Conservation (phyloP, 2,888 invertebrate genomes). For the Tetranychus truncatus region DNA sequence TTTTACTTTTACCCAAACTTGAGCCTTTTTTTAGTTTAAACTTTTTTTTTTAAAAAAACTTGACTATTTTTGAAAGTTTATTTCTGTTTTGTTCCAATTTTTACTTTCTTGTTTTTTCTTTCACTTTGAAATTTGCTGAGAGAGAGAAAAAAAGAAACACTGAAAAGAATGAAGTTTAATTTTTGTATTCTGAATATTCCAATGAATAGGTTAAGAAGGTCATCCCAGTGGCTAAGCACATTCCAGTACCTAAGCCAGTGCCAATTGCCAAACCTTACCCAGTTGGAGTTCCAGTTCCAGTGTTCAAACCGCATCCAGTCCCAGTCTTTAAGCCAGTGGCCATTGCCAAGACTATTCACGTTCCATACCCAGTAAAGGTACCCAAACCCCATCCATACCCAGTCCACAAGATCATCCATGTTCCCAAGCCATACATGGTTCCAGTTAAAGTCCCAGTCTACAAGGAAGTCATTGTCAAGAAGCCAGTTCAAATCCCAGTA, state of each 20-base stretch:
- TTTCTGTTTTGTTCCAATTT: not conserved
- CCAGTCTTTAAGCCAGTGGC: conserved; percentile 28
- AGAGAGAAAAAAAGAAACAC: too few relatives aligned
- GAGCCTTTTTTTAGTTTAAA: too few relatives aligned
- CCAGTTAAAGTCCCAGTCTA: conserved; percentile 28
- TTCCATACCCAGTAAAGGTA: conserved; percentile 28
- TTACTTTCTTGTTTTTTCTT: not conserved
- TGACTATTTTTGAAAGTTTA: too few relatives aligned
- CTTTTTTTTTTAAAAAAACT: too few relatives aligned
- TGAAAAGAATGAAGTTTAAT: too few relatives aligned
- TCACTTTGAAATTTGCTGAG: not conserved
- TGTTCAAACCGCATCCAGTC: conserved; percentile 27
- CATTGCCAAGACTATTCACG: conserved; percentile 26
- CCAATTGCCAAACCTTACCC: conserved; percentile 27
- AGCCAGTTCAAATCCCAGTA: conserved; percentile 28
- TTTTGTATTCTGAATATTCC: not conserved
- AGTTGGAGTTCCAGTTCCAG: conserved; percentile 28
- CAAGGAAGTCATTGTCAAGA: conserved; percentile 28
- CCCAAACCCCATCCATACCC: conserved; percentile 26
- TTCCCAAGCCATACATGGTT: conserved; percentile 27
- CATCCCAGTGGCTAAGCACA: conserved; percentile 27
- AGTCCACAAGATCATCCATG: conserved; percentile 26
- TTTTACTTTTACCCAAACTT: too few relatives aligned
- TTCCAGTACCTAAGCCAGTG: conserved; percentile 28
- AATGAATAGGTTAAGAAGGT: conserved; percentile 23